Evolutionary conservation across 1,140 invertebrate species (phyloP).

Genomic region (Maniola jurtina): DNA sequence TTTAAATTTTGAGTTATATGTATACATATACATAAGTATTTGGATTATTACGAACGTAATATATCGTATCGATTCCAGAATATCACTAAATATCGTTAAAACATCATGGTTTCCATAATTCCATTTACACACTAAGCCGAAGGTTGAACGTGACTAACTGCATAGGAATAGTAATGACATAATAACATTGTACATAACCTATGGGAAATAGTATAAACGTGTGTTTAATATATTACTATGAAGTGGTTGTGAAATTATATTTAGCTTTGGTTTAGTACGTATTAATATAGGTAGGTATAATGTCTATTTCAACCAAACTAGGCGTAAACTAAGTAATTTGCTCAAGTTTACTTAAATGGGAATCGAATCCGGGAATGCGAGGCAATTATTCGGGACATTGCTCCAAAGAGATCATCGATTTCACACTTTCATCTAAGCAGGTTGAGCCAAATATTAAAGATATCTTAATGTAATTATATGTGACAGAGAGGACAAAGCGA

Average conservation of each 20-base stretch:
- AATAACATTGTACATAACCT: not conserved
- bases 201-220: not conserved
- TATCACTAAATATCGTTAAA: constrained; percentile 13
- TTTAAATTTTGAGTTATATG: too few species aligned
- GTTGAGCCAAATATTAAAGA: not conserved
- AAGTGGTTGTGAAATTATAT: not conserved
- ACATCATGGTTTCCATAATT: constrained; percentile 14
- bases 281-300: too few species aligned
- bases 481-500: not conserved
- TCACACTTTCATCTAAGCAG: not conserved
- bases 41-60: too few species aligned
- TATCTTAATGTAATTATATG: not conserved
- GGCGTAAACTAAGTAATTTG: too few species aligned
- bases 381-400: not conserved
- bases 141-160: constrained; percentile 17
- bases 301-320: too few species aligned
- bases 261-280: not conserved
- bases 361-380: too few species aligned
- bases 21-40: too few species aligned
- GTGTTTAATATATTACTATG: not conserved
- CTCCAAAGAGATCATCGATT: not conserved
- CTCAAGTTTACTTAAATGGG: not conserved
- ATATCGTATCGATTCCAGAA: not conserved
- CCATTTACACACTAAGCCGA: constrained; percentile 4
- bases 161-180: constrained; percentile 17